Conservation (phyloP, 2,797 vertebrate genomes). For the Podargus strigoides region DNA sequence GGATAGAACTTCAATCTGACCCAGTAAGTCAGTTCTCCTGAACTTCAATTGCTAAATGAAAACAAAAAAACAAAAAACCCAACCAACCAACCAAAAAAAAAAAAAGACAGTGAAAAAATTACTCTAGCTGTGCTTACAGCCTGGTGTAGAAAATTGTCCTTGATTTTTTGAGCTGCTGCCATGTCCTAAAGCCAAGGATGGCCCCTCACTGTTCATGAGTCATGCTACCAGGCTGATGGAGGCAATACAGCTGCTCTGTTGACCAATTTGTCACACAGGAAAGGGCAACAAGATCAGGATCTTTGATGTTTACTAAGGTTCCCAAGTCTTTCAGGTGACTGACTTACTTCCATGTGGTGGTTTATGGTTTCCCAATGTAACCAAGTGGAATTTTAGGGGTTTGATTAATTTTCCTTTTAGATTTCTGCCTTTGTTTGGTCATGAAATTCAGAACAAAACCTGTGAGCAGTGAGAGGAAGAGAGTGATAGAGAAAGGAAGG, state of each 20-base stretch:
- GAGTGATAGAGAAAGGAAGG: neutral
- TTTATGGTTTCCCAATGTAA: neutral
- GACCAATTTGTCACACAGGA: neutral
- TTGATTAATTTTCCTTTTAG: neutral
- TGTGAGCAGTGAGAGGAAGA: neutral
- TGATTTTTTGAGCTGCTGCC: neutral
- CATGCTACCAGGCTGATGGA: neutral
- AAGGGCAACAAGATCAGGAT: neutral
- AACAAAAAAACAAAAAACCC: too few relatives aligned
- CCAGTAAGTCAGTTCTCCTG: neutral
- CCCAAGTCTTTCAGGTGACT: neutral
- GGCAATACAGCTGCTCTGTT: neutral
- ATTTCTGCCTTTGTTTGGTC: neutral
- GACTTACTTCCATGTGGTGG: neutral
- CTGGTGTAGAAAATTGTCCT: neutral
- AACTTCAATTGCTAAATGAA: neutral
- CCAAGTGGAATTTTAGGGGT: neutral
- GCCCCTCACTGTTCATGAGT: neutral
- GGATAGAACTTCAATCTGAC: neutral
- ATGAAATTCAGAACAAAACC: neutral
- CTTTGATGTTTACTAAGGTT: neutral
- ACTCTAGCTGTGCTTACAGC: neutral
- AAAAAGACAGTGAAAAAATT: rapidly evolving
- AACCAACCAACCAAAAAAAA: too few relatives aligned
- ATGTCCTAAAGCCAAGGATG: neutral